These are phyloP conservation scores for Microplitis deprimator DNA, from an alignment of 2,888 invertebrate genomes.

Conservation along the genomic window DNA sequence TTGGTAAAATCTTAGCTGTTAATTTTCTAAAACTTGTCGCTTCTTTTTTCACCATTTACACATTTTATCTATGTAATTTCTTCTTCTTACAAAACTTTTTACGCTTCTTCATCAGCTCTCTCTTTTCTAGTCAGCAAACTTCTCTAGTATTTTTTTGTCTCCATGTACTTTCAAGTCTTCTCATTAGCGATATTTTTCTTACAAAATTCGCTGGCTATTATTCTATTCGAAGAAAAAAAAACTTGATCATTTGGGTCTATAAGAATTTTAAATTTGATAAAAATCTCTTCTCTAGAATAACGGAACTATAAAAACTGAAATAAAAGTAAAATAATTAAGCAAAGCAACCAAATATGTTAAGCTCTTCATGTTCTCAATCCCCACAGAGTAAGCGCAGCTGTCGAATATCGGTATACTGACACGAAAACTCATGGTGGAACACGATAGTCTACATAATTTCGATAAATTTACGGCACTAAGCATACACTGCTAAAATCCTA, in stretches of 20 bases:
- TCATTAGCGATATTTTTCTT: too few relatives aligned
- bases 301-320: not conserved
- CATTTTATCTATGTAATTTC: not conserved
- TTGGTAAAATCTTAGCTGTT: slow-evolving; percentile 19
- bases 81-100: too few relatives aligned
- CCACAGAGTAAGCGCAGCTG: slow-evolving; percentile 26
- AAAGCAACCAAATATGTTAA: slow-evolving; percentile 14
- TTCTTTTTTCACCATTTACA: not conserved
- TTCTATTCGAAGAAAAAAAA: too few relatives aligned
- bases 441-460: slow-evolving; percentile 14
- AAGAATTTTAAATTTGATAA: too few relatives aligned
- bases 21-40: not conserved
- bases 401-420: slow-evolving; percentile 31
- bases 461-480: slow-evolving; percentile 23
- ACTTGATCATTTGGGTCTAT: too few relatives aligned
- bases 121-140: too few relatives aligned
- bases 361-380: slow-evolving; percentile 1
- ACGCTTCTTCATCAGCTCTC: too few relatives aligned
- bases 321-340: not conserved
- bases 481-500: slow-evolving; percentile 21
- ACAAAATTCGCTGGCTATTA: too few relatives aligned
- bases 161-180: too few relatives aligned
- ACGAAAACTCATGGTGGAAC: slow-evolving; percentile 23
- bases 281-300: too few relatives aligned
- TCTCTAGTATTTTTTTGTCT: too few relatives aligned